Percentiles rank a stretch among this genome's conserved stretches.
Conservation (phyloP, 2,113 vertebrate genomes). For the Alouatta palliata region DNA sequence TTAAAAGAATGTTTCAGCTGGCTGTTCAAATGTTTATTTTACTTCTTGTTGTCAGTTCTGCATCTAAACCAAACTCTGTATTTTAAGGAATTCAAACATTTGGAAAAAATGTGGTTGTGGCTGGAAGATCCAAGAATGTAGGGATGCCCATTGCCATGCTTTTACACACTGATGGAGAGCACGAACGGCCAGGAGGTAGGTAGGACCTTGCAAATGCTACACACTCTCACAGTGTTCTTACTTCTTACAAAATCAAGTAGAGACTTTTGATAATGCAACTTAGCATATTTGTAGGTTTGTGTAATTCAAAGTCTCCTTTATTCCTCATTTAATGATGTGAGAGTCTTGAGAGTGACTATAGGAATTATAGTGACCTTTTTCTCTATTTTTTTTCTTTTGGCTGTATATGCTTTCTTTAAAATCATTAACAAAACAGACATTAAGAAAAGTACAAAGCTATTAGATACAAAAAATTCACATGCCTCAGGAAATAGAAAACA, state of each 20-base stretch:
- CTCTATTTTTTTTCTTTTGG: background rate
- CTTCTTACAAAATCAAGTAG: background rate
- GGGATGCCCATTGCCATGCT: constrained; percentile 97
- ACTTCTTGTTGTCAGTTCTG: constrained; percentile 12
- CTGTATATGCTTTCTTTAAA: background rate
- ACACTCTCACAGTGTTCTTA: background rate
- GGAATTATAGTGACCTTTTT: background rate
- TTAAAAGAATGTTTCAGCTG: constrained; percentile 18
- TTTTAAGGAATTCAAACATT: constrained; percentile 91
- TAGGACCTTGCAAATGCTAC: background rate
- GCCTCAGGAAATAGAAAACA: background rate
- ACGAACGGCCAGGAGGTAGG: constrained; percentile 94
- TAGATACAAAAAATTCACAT: background rate
- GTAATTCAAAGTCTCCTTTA: background rate
- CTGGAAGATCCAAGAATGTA: constrained; percentile 94
- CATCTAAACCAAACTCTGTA: constrained; percentile 56
- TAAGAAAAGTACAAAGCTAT: background rate
- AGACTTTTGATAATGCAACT: background rate
- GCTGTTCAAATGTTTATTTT: background rate
- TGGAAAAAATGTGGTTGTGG: constrained; percentile 94
- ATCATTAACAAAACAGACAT: background rate
- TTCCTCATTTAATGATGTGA: background rate
- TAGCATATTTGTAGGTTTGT: background rate
- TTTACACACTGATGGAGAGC: constrained; percentile 91
- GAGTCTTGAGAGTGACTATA: background rate